Percentiles rank a stretch among this genome's conserved stretches.
Conservation (phyloP, 2,113 vertebrate genomes). For the Nyctibius bracteatus region DNA sequence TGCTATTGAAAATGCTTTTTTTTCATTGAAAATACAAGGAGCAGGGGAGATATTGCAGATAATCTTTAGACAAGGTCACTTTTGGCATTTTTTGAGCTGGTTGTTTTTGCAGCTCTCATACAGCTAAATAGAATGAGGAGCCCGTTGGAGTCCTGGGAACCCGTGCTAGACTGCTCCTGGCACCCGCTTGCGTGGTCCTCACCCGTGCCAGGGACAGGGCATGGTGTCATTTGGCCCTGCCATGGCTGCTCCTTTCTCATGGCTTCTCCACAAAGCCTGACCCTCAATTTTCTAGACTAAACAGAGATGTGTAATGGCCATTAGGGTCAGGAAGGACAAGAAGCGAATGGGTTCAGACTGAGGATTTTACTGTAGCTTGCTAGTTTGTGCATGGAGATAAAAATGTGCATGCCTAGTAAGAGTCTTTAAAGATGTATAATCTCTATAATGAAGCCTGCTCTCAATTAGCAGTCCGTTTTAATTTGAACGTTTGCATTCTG, state of each 20-base stretch:
- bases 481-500: background rate
- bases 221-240: background rate
- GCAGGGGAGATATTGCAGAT: background rate
- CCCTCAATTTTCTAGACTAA: slow-evolving; percentile 10
- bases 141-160: background rate
- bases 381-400: background rate
- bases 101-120: background rate
- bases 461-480: slow-evolving; percentile 7
- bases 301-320: background rate
- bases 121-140: accelerated
- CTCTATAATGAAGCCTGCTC: background rate
- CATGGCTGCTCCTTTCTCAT: background rate
- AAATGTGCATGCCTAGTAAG: background rate
- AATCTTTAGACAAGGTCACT: background rate
- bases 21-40: background rate
- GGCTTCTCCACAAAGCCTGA: background rate
- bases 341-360: background rate
- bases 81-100: background rate
- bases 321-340: background rate
- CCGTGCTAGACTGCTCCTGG: background rate
- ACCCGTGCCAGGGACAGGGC: background rate
- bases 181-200: accelerated
- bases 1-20: background rate
- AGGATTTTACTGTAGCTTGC: background rate
- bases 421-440: background rate